These are phyloP conservation scores for Oryzias melastigma DNA, from an alignment of 2,113 vertebrate species.

Conservation along the genomic window DNA sequence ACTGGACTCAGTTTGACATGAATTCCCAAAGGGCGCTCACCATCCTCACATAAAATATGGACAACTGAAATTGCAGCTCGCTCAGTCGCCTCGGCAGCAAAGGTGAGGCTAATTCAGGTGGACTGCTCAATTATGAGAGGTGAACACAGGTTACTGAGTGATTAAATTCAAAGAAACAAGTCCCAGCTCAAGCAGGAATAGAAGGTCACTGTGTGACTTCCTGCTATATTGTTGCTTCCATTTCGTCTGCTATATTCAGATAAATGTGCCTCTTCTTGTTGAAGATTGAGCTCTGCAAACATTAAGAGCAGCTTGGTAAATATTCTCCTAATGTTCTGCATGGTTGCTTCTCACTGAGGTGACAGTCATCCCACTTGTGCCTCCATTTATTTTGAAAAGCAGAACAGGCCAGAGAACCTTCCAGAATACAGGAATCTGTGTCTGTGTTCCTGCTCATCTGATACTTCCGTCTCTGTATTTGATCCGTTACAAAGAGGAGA, in stretches of 20 bases:
- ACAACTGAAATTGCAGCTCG: neutral
- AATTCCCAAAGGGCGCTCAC: constrained; percentile 55
- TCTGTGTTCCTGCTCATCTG: too few relatives aligned
- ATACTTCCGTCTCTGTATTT: too few relatives aligned
- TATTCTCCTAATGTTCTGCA: neutral
- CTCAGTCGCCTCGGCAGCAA: constrained; percentile 52
- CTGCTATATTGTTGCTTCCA: constrained; percentile 11
- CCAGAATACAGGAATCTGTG: too few relatives aligned
- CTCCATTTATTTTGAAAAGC: too few relatives aligned
- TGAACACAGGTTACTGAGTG: constrained; percentile 64
- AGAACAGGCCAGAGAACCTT: too few relatives aligned
- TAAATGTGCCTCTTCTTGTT: constrained; percentile 19
- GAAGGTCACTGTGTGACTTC: neutral
- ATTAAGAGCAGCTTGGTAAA: too few relatives aligned
- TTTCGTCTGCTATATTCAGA: constrained; percentile 14
- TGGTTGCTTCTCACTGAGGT: neutral
- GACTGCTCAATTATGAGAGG: constrained; percentile 75
- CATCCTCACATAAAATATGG: constrained; percentile 51
- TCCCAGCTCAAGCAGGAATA: constrained; percentile 17
- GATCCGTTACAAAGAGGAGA: too few relatives aligned
- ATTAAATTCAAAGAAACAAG: constrained; percentile 70
- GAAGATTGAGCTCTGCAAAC: neutral
- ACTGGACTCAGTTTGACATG: constrained; percentile 56
- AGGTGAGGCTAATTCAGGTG: constrained; percentile 69
- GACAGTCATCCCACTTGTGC: too few relatives aligned